Percentiles rank a stretch among this genome's conserved stretches.
These are phyloP conservation scores for Pagrus major DNA, from an alignment of 2,113 vertebrate species.

Conservation along the genomic window DNA sequence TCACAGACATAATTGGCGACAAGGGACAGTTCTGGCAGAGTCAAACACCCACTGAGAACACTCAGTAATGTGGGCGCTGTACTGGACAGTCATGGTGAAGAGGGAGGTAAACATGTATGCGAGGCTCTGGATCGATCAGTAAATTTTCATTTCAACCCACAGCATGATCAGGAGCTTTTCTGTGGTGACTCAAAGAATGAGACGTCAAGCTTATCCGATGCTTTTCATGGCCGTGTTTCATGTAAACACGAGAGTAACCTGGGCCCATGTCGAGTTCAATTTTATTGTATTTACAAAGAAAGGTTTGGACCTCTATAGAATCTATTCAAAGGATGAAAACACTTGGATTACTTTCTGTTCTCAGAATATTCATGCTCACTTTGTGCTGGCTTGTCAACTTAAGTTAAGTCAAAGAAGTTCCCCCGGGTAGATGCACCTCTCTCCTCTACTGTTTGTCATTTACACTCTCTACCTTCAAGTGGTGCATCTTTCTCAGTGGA, in stretches of 20 bases:
- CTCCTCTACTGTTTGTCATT: not conserved
- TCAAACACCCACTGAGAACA: not conserved
- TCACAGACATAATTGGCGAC: not conserved
- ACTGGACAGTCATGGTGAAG: not conserved
- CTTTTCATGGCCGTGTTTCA: not conserved
- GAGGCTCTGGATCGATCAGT: not conserved
- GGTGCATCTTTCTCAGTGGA: not conserved
- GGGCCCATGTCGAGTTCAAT: not conserved
- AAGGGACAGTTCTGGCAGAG: not conserved
- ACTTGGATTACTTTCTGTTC: not conserved
- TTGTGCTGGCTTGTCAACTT: constrained; percentile 23
- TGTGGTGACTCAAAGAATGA: not conserved
- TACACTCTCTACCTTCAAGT: not conserved
- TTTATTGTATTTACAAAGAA: not conserved
- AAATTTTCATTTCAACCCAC: not conserved
- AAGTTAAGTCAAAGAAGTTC: constrained; percentile 12
- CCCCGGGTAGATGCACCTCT: not conserved
- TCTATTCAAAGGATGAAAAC: not conserved
- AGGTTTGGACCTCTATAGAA: not conserved
- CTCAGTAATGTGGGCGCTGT: not conserved
- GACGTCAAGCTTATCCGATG: not conserved
- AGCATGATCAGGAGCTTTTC: not conserved
- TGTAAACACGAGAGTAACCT: not conserved
- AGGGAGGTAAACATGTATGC: not conserved
- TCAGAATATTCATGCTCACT: constrained; percentile 10